These are phyloP conservation scores for Thryonomys swinderianus DNA, from an alignment of 2,113 vertebrate genomes.

Conservation along the genomic window DNA sequence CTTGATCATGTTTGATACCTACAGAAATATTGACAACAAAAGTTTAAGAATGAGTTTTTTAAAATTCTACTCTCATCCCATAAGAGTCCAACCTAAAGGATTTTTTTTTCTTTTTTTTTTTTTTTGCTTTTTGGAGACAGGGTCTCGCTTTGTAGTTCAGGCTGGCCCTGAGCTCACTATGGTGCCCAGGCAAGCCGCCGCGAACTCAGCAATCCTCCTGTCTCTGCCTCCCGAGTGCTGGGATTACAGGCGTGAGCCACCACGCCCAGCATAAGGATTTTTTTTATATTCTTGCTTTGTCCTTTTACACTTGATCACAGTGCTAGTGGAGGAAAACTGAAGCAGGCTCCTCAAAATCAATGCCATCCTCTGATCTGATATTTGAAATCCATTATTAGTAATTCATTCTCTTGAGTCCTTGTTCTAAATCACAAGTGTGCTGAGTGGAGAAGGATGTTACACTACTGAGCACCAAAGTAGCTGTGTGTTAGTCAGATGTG, in stretches of 20 bases:
- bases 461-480: background rate
- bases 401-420: background rate
- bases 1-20: background rate
- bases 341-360: background rate
- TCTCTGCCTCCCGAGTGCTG: no score
- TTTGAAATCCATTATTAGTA: background rate
- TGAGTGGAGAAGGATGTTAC: background rate
- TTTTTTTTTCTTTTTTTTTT: no score
- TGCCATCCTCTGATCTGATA: background rate
- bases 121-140: no score
- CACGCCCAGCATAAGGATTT: no score
- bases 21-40: slow-evolving; percentile 25
- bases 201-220: no score
- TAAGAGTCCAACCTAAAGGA: background rate
- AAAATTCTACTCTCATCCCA: background rate
- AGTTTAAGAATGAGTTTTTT: background rate
- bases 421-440: background rate
- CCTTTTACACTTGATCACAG: background rate
- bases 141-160: no score
- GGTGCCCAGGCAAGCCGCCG: no score
- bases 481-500: background rate
- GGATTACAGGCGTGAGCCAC: no score
- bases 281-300: background rate
- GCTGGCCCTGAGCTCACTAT: no score
- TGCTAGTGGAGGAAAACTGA: background rate